Conservation (phyloP, 1,140 invertebrate genomes). For the Neodiprion fabricii region DNA sequence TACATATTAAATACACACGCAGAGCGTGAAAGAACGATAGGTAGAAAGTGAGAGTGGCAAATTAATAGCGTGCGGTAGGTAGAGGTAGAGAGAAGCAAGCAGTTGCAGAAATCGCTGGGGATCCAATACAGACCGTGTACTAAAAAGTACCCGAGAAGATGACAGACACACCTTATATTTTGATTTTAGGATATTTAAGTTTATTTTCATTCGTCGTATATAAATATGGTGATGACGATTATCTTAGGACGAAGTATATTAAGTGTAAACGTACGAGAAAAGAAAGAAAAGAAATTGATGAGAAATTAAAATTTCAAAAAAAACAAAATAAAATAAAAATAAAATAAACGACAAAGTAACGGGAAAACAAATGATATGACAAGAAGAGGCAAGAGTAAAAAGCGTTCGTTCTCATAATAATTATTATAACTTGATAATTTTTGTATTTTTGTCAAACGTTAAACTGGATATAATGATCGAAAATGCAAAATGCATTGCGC, state of each 20-base stretch:
- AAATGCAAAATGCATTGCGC: conserved; percentile 47
- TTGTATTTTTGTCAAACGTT: conserved; percentile 55
- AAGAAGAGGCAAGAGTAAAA: conserved; percentile 32
- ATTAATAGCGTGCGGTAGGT: neutral
- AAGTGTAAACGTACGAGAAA: conserved; percentile 43
- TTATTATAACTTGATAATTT: conserved; percentile 51
- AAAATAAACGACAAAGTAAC: conserved; percentile 26
- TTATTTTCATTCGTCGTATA: neutral
- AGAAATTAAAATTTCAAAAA: conserved; percentile 15
- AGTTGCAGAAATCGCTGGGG: neutral
- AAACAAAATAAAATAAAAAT: conserved; percentile 25
- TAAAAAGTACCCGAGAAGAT: neutral
- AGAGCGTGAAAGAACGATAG: conserved; percentile 2
- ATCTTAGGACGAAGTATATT: conserved; percentile 34
- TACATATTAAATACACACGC: neutral
- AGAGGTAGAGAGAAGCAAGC: conserved; percentile 4
- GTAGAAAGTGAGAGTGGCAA: neutral
- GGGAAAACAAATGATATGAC: conserved; percentile 21
- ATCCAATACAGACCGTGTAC: neutral
- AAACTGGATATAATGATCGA: conserved; percentile 38
- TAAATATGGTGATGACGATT: conserved; percentile 22
- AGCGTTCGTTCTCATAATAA: conserved; percentile 46
- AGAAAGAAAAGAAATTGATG: conserved; percentile 26
- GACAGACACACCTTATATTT: neutral
- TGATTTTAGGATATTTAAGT: conserved; percentile 10